Percentiles rank a stretch among this genome's conserved stretches.
phyloP scores from a whole-genome alignment of 2,797 vertebrate species.

The Geotria australis region DNA sequence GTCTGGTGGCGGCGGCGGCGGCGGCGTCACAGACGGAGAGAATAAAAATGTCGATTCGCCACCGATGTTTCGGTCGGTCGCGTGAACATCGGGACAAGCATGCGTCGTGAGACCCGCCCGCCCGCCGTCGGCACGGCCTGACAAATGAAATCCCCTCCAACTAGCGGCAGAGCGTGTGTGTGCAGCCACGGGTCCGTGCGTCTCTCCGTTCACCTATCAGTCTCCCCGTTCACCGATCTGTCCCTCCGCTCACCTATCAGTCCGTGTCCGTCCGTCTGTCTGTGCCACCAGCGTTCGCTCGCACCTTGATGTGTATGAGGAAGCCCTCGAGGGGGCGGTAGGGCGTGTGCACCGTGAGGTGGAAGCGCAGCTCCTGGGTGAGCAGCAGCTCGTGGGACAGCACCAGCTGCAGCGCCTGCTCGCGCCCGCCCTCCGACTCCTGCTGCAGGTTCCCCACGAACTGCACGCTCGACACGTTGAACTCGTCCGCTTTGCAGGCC shows the following conservation, averaged over 20 bases:
- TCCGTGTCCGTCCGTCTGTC: no score
- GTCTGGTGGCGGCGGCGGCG: constrained; percentile 19
- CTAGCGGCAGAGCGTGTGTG: no score
- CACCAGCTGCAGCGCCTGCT: constrained; percentile 56
- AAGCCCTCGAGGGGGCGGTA: constrained; percentile 83
- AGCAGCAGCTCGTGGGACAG: constrained; percentile 69
- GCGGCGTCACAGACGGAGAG: no score
- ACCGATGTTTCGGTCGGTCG: neutral
- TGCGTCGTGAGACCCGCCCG: no score
- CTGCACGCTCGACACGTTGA: constrained; percentile 80
- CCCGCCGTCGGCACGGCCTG: no score
- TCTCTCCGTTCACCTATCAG: no score
- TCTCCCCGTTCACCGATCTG: no score
- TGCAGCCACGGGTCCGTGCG: no score
- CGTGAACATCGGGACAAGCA: no score
- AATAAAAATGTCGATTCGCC: constrained; percentile 1
- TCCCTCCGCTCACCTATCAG: no score
- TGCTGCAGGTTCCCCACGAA: constrained; percentile 57
- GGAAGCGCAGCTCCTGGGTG: constrained; percentile 83
- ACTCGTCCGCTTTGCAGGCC: constrained; percentile 92
- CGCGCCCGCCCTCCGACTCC: constrained; percentile 40
- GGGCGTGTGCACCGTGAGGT: constrained; percentile 73
- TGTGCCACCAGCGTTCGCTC: neutral
- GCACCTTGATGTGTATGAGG: constrained; percentile 75
- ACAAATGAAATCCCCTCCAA: no score